A percentile compares a stretch with the other conserved stretches of the same genome.
phyloP scores from a whole-genome alignment of 2,888 invertebrate genomes.

The Tricholauxania praeusta region DNA sequence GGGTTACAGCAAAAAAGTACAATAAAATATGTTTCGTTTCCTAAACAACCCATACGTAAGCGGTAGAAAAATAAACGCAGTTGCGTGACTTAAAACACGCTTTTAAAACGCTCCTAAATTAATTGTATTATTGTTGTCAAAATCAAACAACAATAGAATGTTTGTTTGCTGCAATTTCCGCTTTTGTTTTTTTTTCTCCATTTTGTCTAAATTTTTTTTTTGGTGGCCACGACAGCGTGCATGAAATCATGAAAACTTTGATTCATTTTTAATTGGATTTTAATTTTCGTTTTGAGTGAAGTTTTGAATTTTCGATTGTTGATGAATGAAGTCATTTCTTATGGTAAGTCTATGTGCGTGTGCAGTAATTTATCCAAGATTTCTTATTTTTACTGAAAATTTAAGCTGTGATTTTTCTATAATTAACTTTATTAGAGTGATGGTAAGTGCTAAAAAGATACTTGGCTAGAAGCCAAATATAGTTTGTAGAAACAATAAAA shows the following conservation, averaged over 20 bases:
- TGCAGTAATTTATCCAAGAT: too few species aligned
- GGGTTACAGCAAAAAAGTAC: too few species aligned
- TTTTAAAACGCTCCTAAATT: constrained; percentile 1
- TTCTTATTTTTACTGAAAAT: too few species aligned
- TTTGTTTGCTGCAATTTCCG: constrained; percentile 12
- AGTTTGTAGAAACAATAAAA: too few species aligned
- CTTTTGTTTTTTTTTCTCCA: not conserved
- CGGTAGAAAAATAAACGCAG: not conserved
- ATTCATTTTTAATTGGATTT: constrained; percentile 4
- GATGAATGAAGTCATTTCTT: too few species aligned
- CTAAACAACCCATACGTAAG: too few species aligned
- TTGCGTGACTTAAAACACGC: constrained; percentile 7
- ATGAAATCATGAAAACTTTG: not conserved
- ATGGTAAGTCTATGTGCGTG: too few species aligned
- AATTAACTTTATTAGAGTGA: too few species aligned
- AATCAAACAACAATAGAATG: not conserved
- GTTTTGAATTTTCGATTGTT: too few species aligned
- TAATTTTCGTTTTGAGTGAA: not conserved
- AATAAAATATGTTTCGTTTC: not conserved
- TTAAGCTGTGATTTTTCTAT: too few species aligned
- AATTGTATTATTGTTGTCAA: not conserved
- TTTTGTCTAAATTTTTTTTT: not conserved
- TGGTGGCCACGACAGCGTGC: not conserved
- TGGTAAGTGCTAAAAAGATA: too few species aligned
- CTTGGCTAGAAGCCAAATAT: too few species aligned